phyloP scores from a whole-genome alignment of 1,140 invertebrate species.

The Akabosia matsudoensis region DNA sequence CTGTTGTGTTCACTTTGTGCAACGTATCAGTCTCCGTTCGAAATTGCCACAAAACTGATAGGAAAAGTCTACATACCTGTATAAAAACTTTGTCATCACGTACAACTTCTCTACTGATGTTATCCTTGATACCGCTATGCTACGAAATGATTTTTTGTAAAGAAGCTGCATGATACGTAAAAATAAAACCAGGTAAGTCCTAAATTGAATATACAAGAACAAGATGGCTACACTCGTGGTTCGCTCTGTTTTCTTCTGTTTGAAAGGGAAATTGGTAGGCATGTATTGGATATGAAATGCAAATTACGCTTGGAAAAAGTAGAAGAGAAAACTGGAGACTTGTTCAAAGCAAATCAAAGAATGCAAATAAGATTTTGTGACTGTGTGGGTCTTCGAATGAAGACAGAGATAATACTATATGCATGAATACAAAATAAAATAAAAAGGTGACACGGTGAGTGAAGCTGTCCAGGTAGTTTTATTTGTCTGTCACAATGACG shows the following conservation, averaged over 20 bases:
- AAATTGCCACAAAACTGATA: too few relatives aligned
- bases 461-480: neutral
- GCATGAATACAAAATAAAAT: neutral
- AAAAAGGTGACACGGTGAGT: neutral
- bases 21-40: too few relatives aligned
- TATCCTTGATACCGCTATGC: too few relatives aligned
- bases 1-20: too few relatives aligned
- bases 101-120: too few relatives aligned
- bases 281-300: neutral
- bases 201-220: too few relatives aligned
- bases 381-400: neutral
- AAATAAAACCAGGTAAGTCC: too few relatives aligned
- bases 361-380: slow-evolving; percentile 5
- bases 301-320: neutral
- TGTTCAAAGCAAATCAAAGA: neutral
- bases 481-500: neutral
- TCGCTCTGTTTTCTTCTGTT: neutral
- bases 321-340: neutral
- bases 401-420: neutral
- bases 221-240: too few relatives aligned
- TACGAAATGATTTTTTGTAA: too few relatives aligned
- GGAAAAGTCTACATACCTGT: too few relatives aligned
- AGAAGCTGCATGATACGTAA: too few relatives aligned
- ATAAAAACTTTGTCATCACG: too few relatives aligned
- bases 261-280: neutral